These are phyloP conservation scores for Acanthosepion lycidas DNA, from an alignment of 2,888 invertebrate genomes.

Conservation along the genomic window DNA sequence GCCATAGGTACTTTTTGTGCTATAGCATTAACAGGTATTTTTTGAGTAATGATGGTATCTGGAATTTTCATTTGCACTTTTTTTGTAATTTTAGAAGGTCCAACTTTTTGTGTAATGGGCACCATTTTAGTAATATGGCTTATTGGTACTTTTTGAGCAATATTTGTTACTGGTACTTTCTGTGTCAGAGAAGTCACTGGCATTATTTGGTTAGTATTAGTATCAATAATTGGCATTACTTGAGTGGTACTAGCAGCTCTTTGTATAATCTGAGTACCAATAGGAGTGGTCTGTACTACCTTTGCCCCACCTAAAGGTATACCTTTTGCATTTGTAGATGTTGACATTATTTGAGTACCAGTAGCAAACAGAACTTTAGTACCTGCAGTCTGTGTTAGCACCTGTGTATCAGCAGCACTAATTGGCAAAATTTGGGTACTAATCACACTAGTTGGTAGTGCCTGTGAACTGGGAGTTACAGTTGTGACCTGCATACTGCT, in stretches of 20 bases:
- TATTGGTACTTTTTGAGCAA: conserved; percentile 8
- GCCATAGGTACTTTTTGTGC: neutral
- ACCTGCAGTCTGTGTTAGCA: neutral
- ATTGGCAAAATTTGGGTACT: neutral
- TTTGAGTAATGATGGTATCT: neutral
- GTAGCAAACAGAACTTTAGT: neutral
- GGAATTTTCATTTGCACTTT: neutral
- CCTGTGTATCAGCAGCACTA: neutral
- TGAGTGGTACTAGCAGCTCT: neutral
- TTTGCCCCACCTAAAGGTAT: neutral
- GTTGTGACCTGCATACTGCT: neutral
- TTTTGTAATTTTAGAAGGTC: neutral
- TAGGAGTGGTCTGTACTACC: neutral
- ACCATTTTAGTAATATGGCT: conserved; percentile 14
- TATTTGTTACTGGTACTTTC: neutral
- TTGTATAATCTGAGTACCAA: neutral
- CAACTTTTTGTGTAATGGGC: neutral
- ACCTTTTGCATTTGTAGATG: neutral
- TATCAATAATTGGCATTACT: neutral
- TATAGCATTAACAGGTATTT: neutral
- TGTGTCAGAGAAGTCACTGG: neutral
- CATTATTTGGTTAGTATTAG: neutral
- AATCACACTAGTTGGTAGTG: neutral
- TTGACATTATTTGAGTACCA: neutral
- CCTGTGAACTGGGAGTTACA: neutral